Conservation (phyloP, 1,140 invertebrate species). For the Geopemphigus sp. region DNA sequence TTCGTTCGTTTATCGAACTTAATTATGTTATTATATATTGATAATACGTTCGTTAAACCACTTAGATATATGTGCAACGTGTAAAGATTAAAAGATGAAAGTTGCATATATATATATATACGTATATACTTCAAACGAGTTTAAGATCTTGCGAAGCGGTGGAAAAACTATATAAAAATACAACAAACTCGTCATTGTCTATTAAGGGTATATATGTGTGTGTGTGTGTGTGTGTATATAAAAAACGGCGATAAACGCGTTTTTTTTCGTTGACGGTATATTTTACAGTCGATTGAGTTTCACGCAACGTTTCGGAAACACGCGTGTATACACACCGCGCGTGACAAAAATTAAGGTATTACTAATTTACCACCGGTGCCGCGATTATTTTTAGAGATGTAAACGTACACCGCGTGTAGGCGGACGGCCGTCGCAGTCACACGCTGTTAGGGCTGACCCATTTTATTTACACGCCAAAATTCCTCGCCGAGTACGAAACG, state of each 20-base stretch:
- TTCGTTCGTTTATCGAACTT: neutral
- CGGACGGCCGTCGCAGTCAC: neutral
- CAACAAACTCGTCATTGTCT: no score
- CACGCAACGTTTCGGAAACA: no score
- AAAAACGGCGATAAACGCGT: neutral
- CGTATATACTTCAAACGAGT: neutral
- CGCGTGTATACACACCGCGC: no score
- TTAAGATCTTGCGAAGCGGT: no score
- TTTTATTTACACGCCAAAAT: neutral
- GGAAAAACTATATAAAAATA: no score
- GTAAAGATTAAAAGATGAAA: no score
- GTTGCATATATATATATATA: no score
- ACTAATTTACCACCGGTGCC: constrained; percentile 21
- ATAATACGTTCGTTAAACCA: neutral
- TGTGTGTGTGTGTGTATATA: no score
- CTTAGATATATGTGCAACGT: no score
- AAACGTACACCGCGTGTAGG: constrained; percentile 39
- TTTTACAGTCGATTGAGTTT: constrained; percentile 2
- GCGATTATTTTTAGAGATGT: constrained; percentile 46
- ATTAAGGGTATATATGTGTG: no score
- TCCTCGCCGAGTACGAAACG: no score
- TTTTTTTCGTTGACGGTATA: no score
- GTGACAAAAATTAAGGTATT: constrained; percentile 34
- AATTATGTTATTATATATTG: neutral
- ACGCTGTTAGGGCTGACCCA: constrained; percentile 17